Conservation (phyloP, 2,888 invertebrate genomes). For the Apodemia zela region DNA sequence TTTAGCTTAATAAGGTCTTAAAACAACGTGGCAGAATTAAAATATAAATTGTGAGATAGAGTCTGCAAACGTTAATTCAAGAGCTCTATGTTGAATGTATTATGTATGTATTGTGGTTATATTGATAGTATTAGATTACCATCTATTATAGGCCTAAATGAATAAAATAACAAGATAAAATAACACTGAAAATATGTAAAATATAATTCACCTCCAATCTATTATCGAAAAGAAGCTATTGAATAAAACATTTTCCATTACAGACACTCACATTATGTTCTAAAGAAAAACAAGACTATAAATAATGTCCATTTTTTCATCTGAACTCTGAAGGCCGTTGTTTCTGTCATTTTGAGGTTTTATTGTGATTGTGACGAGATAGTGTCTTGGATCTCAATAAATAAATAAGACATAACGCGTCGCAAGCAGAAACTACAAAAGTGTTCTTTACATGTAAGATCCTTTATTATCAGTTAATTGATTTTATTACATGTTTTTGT, state of each 20-base stretch:
- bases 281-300: not conserved
- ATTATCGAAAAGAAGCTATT: not conserved
- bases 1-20: too few relatives aligned
- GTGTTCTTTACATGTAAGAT: not conserved
- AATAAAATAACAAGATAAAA: too few relatives aligned
- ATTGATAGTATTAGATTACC: too few relatives aligned
- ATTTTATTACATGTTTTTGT: not conserved
- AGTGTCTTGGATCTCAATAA: not conserved
- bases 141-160: too few relatives aligned
- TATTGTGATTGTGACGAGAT: slow-evolving; percentile 2
- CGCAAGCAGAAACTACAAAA: not conserved
- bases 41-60: too few relatives aligned
- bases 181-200: not conserved
- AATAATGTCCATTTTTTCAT: not conserved
- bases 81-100: too few relatives aligned
- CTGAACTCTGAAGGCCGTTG: not conserved
- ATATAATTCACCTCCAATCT: not conserved
- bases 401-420: not conserved
- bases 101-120: too few relatives aligned
- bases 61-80: too few relatives aligned
- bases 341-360: slow-evolving; percentile 5
- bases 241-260: not conserved
- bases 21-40: too few relatives aligned
- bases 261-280: not conserved
- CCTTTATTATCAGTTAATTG: slow-evolving; percentile 17